These are phyloP conservation scores for Dryadula phaetusa DNA, from an alignment of 2,888 invertebrate species.

Conservation along the genomic window DNA sequence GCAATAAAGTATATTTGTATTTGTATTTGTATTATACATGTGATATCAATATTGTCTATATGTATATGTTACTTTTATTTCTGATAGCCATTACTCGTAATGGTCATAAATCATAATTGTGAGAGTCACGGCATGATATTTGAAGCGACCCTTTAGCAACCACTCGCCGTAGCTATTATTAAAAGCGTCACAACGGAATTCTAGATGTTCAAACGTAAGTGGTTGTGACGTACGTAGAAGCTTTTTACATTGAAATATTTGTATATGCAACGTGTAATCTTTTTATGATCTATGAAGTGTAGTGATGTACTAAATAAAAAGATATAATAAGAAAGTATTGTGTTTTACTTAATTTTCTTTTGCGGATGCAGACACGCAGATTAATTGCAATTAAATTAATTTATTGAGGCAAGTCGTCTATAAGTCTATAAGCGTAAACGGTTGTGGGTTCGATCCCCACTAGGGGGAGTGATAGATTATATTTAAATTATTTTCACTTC, in stretches of 20 bases:
- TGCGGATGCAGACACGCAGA: no score
- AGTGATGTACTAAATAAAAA: conserved; percentile 6
- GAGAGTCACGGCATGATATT: not conserved
- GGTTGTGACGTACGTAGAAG: not conserved
- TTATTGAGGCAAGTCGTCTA: no score
- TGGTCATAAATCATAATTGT: conserved; percentile 3
- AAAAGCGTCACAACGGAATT: not conserved
- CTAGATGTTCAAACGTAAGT: not conserved
- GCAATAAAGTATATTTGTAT: no score
- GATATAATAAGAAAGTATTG: not conserved
- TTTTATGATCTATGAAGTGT: not conserved
- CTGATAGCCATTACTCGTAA: not conserved
- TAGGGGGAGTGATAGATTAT: no score
- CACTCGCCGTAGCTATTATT: not conserved
- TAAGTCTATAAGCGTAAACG: no score
- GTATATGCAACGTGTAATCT: not conserved
- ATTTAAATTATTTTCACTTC: no score
- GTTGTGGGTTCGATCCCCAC: no score
- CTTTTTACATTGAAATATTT: not conserved
- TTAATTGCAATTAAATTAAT: no score
- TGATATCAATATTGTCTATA: not conserved
- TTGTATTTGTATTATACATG: not conserved
- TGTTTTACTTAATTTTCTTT: no score
- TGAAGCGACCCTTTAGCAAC: not conserved
- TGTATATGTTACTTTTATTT: not conserved